phyloP scores from a whole-genome alignment of 1,140 invertebrate species.

The Ostrea denselamellosa region DNA sequence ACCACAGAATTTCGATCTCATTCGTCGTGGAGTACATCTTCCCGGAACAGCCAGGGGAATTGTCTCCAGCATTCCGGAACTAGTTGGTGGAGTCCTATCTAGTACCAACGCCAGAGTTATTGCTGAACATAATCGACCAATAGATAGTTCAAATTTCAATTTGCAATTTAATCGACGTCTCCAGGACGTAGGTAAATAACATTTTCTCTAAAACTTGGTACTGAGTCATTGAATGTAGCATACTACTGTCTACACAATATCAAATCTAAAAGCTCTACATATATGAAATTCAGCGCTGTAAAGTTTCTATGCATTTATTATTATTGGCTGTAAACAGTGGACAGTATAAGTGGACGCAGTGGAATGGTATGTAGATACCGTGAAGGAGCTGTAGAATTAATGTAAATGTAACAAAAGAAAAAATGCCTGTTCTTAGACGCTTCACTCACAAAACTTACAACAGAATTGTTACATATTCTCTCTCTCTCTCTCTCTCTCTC shows the following conservation, averaged over 20 bases:
- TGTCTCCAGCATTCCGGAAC: conserved; percentile 12
- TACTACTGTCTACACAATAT: neutral
- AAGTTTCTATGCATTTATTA: neutral
- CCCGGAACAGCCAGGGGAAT: neutral
- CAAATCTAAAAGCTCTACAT: neutral
- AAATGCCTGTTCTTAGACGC: neutral
- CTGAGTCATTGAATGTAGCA: neutral
- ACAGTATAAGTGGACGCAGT: neutral
- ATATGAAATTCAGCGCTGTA: neutral
- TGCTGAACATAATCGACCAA: neutral
- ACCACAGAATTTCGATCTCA: neutral
- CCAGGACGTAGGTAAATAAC: conserved; percentile 14
- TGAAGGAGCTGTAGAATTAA: neutral
- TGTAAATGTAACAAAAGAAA: neutral
- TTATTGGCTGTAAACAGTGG: neutral
- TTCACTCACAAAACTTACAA: conserved; percentile 29
- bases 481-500: neutral
- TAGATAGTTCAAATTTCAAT: conserved; percentile 32
- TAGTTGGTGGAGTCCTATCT: neutral
- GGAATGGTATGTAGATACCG: conserved; percentile 12
- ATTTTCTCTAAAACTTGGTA: neutral
- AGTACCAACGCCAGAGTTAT: conserved; percentile 32
- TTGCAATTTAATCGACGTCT: conserved; percentile 24
- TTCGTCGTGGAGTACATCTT: neutral
- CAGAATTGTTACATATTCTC: neutral